Conservation (phyloP, 2,888 invertebrate genomes). For the Agrochola circellaris region DNA sequence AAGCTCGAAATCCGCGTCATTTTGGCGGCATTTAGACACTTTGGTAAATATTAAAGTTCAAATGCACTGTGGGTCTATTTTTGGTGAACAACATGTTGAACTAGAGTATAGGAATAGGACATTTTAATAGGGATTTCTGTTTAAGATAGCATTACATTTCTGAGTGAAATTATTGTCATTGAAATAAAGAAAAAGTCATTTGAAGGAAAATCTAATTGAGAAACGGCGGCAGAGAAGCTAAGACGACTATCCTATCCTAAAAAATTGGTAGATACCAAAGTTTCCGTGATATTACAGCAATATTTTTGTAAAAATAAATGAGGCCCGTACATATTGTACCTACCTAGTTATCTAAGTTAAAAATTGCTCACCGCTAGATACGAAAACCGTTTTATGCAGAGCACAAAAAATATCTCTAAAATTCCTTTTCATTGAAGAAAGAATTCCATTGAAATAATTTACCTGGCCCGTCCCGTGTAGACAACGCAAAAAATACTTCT, state of each 20-base stretch:
- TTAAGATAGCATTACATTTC: background rate
- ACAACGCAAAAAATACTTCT: slow-evolving; percentile 62
- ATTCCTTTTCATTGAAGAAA: slow-evolving; percentile 54
- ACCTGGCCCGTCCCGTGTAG: slow-evolving; percentile 60
- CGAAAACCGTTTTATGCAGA: slow-evolving; percentile 40
- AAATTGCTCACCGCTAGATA: slow-evolving; percentile 37
- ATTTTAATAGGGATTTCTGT: background rate
- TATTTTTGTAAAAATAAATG: slow-evolving; percentile 9
- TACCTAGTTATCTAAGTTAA: slow-evolving; percentile 17
- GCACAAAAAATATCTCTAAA: slow-evolving; percentile 50
- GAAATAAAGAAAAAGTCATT: background rate
- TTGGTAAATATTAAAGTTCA: slow-evolving; percentile 60
- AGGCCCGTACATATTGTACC: background rate
- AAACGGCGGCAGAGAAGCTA: background rate
- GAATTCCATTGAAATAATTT: slow-evolving; percentile 64
- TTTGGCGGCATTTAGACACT: slow-evolving; percentile 60
- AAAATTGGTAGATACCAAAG: background rate
- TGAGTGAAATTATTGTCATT: background rate
- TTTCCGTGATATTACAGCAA: background rate
- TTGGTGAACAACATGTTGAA: background rate
- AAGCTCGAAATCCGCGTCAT: slow-evolving; percentile 67
- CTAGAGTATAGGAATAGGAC: background rate
- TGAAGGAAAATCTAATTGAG: slow-evolving; percentile 15
- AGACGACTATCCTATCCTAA: background rate
- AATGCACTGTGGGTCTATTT: slow-evolving; percentile 25